phyloP scores from a whole-genome alignment of 1,140 invertebrate species.

The Drosophila jambulina region DNA sequence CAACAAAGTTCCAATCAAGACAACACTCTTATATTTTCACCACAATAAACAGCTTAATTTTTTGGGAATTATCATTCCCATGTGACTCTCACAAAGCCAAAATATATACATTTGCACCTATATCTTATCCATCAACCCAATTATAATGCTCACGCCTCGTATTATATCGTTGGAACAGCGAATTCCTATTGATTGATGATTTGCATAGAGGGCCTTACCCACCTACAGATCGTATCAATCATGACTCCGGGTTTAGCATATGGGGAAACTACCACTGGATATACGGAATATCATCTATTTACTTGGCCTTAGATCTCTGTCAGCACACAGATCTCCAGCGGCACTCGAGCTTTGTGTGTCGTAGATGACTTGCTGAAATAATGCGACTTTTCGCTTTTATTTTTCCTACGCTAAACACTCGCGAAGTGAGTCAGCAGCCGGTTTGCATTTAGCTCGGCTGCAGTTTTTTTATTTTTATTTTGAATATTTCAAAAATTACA shows the following conservation, averaged over 20 bases:
- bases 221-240: conserved; percentile 42
- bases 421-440: conserved; percentile 71
- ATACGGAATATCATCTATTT: conserved; percentile 48
- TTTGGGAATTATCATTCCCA: neutral
- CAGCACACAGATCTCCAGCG: conserved; percentile 18
- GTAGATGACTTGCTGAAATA: conserved; percentile 55
- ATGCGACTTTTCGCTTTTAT: conserved; percentile 34
- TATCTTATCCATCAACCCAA: conserved; percentile 30
- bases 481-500: conserved; percentile 25
- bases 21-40: neutral
- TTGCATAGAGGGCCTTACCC: conserved; percentile 55
- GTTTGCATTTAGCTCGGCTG: conserved; percentile 57
- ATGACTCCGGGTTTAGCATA: conserved; percentile 33
- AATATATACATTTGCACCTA: neutral
- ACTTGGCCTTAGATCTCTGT: conserved; percentile 57
- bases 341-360: conserved; percentile 51
- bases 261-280: conserved; percentile 42
- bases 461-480: conserved; percentile 21
- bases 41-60: neutral
- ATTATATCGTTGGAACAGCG: conserved; percentile 8
- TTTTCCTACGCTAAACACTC: conserved; percentile 29
- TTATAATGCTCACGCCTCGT: conserved; percentile 14
- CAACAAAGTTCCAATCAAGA: neutral
- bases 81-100: conserved; percentile 11
- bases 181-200: conserved; percentile 53